A percentile compares a stretch with the other conserved stretches of the same genome.
These are phyloP conservation scores for Hippocampus comes DNA, from an alignment of 2,113 vertebrate species.

Conservation along the genomic window DNA sequence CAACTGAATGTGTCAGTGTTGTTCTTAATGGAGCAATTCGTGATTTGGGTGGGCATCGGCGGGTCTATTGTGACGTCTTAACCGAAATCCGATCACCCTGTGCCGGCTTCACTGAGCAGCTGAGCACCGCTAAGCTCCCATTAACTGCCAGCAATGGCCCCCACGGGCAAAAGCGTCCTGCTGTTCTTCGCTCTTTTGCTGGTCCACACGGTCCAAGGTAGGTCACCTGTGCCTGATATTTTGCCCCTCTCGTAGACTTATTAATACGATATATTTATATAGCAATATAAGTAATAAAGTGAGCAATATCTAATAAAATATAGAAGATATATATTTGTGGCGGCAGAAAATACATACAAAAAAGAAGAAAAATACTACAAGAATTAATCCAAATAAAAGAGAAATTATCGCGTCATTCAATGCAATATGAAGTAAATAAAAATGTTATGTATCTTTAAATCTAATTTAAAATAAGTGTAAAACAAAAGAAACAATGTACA, in stretches of 20 bases:
- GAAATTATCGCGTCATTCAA: no score
- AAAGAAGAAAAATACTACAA: no score
- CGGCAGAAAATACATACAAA: no score
- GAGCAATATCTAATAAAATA: no score
- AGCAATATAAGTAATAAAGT: no score
- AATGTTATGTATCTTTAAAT: no score
- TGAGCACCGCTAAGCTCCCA: slow-evolving; percentile 26
- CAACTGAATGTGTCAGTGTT: not conserved
- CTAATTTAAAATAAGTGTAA: no score
- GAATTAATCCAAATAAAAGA: no score
- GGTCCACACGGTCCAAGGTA: slow-evolving; percentile 1
- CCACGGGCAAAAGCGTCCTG: not conserved
- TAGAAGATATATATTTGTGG: no score
- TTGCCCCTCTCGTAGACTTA: not conserved
- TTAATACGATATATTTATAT: not conserved
- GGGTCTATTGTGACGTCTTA: not conserved
- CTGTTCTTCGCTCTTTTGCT: not conserved
- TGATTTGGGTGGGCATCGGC: not conserved
- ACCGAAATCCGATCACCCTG: slow-evolving; percentile 16
- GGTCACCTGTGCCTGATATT: not conserved
- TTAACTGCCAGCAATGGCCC: slow-evolving; percentile 13
- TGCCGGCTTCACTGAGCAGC: slow-evolving; percentile 14
- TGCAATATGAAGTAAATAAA: no score
- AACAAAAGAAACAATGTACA: no score
- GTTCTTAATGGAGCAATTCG: not conserved